phyloP scores from a whole-genome alignment of 2,113 vertebrate genomes.

The Pica pica region DNA sequence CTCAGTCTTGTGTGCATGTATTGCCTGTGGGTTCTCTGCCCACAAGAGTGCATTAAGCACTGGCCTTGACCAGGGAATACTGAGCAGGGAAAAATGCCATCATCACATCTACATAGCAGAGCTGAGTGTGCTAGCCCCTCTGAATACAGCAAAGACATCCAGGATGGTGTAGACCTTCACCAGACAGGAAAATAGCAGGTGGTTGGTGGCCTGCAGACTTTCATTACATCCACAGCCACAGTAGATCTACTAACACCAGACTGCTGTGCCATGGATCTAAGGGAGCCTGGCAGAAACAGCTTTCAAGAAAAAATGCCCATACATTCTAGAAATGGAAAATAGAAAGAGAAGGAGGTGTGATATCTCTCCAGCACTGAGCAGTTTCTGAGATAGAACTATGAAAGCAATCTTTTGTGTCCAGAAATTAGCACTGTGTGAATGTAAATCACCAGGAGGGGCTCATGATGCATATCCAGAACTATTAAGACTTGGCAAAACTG shows the following conservation, averaged over 20 bases:
- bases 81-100: not conserved
- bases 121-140: not conserved
- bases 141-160: not conserved
- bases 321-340: not conserved
- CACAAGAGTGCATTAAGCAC: fast-evolving
- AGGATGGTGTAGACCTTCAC: not conserved
- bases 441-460: not conserved
- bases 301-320: not conserved
- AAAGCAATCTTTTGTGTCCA: not conserved
- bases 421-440: not conserved
- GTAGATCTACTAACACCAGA: not conserved
- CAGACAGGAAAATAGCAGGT: not conserved
- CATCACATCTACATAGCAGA: not conserved
- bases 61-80: not conserved
- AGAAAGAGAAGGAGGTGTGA: not conserved
- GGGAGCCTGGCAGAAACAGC: not conserved
- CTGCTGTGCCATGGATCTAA: not conserved
- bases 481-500: not conserved
- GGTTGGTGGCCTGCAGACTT: not conserved
- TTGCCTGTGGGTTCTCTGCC: not conserved
- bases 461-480: not conserved
- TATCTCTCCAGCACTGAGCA: not conserved
- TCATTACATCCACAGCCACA: not conserved
- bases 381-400: not conserved
- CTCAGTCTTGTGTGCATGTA: not conserved